These are phyloP conservation scores for Phanerotoma sp. DNA, from an alignment of 2,888 invertebrate genomes.

Conservation along the genomic window DNA sequence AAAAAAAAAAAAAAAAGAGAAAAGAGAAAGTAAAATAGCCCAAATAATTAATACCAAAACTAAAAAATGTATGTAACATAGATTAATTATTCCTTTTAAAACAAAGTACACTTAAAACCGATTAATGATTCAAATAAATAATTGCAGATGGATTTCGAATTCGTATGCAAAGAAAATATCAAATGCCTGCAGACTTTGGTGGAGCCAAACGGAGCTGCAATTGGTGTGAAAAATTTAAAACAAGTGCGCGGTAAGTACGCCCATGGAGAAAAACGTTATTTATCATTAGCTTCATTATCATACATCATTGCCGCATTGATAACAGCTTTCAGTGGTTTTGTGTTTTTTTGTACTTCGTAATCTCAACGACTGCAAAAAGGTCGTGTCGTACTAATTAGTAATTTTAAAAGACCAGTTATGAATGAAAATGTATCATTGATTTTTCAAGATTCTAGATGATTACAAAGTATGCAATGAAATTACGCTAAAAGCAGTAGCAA, in stretches of 20 bases:
- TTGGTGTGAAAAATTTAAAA: conserved; percentile 51
- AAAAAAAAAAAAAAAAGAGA: too few relatives aligned
- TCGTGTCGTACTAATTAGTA: too few relatives aligned
- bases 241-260: conserved; percentile 55
- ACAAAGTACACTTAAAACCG: too few relatives aligned
- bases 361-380: neutral
- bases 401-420: too few relatives aligned
- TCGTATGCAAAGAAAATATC: conserved; percentile 84
- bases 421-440: too few relatives aligned
- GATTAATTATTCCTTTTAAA: too few relatives aligned
- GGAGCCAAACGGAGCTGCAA: conserved; percentile 57
- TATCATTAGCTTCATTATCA: conserved; percentile 36
- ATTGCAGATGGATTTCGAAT: conserved; percentile 78
- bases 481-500: too few relatives aligned
- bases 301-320: conserved; percentile 41
- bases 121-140: conserved; percentile 9
- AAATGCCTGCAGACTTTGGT: conserved; percentile 74
- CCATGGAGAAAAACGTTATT: conserved; percentile 40
- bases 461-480: too few relatives aligned
- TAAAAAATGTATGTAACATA: too few relatives aligned
- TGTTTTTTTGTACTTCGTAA: conserved; percentile 39
- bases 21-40: too few relatives aligned
- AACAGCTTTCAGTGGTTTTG: conserved; percentile 41
- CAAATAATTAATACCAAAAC: too few relatives aligned
- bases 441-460: too few relatives aligned